Evolutionary conservation across 2,888 invertebrate species (phyloP).

Genomic region (Hemistola chrysoprasaria): DNA sequence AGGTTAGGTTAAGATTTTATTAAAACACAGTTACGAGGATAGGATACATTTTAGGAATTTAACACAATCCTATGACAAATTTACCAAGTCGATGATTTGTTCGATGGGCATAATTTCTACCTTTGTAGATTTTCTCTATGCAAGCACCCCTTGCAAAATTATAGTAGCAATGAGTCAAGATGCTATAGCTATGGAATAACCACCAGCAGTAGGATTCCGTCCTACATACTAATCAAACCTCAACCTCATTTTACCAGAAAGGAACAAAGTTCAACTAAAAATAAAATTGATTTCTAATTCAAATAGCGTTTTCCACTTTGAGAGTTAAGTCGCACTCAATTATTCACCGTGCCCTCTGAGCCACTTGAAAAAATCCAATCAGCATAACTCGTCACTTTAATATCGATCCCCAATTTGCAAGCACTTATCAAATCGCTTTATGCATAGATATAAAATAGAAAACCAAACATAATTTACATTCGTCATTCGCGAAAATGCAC

Average conservation of each 20-base stretch:
- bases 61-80: no score
- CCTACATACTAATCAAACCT: conserved; percentile 6
- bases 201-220: not conserved
- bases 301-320: conserved; percentile 46
- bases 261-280: conserved; percentile 22
- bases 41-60: no score
- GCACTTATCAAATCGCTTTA: conserved; percentile 78
- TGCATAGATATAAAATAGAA: conserved; percentile 69
- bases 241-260: conserved; percentile 6
- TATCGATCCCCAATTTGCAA: conserved; percentile 78
- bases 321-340: conserved; percentile 72
- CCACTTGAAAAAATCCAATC: conserved; percentile 81
- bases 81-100: no score
- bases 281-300: conserved; percentile 30
- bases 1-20: no score
- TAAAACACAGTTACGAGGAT: no score
- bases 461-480: conserved; percentile 43
- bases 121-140: no score
- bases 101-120: no score
- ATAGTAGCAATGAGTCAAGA: conserved; percentile 5
- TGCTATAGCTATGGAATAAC: conserved; percentile 4
- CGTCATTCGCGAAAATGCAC: conserved; percentile 46
- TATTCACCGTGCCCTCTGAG: conserved; percentile 71
- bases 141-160: conserved; percentile 5
- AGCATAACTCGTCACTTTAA: conserved; percentile 80